These are phyloP conservation scores for Coptodon rendalli DNA, from an alignment of 2,113 vertebrate species.

Conservation along the genomic window DNA sequence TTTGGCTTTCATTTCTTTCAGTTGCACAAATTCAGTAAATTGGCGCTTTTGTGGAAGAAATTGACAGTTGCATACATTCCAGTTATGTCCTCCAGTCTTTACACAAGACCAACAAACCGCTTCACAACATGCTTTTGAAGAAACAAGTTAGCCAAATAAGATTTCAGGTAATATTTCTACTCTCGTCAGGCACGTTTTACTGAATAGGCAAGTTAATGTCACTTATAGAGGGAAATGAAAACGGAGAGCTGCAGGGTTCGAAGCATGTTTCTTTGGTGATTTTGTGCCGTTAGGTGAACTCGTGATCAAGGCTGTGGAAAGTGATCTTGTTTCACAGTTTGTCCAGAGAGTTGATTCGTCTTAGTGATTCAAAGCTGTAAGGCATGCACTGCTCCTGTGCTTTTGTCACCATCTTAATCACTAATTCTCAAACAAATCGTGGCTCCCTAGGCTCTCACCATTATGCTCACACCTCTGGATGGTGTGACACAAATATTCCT, in stretches of 20 bases:
- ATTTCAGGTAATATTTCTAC: not conserved
- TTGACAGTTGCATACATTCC: not conserved
- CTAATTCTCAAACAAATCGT: not conserved
- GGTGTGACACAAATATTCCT: constrained; percentile 33
- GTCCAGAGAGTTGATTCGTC: not conserved
- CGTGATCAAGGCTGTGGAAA: not conserved
- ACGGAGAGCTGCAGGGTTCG: not conserved
- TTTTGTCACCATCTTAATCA: not conserved
- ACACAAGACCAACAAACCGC: not conserved
- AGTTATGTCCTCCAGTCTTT: not conserved
- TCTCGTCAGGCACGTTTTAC: not conserved
- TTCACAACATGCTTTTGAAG: not conserved
- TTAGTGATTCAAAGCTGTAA: not conserved
- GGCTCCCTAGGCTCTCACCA: not conserved
- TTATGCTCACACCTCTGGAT: constrained; percentile 36
- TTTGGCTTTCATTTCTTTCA: not conserved
- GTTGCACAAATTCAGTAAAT: not conserved
- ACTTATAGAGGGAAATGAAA: not conserved
- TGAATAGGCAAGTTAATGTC: not conserved
- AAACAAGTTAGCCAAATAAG: not conserved
- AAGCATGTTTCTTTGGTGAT: not conserved
- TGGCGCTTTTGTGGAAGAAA: not conserved
- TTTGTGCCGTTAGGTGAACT: not conserved
- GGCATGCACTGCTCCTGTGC: not conserved
- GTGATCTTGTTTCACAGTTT: not conserved